Base-by-base conservation (phyloP, 2,113 vertebrate species). In the Charina bottae region DNA sequence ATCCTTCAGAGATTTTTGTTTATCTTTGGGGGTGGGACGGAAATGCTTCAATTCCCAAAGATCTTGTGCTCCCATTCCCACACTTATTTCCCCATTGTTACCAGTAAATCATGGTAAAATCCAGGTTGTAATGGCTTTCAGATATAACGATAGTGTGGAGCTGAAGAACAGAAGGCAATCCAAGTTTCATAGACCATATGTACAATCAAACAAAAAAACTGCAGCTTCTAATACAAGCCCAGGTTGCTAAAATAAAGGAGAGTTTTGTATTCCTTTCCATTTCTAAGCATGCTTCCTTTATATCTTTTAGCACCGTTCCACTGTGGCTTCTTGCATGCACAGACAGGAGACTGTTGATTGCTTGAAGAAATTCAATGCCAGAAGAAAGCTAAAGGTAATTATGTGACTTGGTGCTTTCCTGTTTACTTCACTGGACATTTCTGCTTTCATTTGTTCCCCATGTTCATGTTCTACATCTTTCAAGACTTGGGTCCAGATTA, bases 261-360 rank as follows among this genome's bases (percentile, higher is more conserved):
- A 26, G n/a, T 88, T 86, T 90, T 15, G 56, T 26, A 5, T 84
- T 94, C 21, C 91, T 83, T 55, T 87, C 1, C 46, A 49, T 83
- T 60, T 49, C 95, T 96, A 42, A 97, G 26, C 53, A 0, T 0
- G 1, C 2, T 90, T 28, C 95, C 24, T 26, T 83, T 93, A 4
- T 60, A 46, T 89, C 49, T 87, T 62, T 0, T 96, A 99, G 99
- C 99, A 99, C 95, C 99, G 99, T 58, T 99, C 99, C 94, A 99
- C 99, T 0, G 99, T 99, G 97, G 99, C 99, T 0, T 99, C 99
- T 88, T 99, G 99, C 96, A 99, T 99, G 99, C 99, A 99, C 97
- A 98, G 99, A 95, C 99, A 99, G 97, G 99, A 99, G 97, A 99
- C 99, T 0, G 99, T 99, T 88, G 99, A 99, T 93, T 99, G 99